Base-by-base conservation (phyloP, 2,797 vertebrate genomes). In the Hemibagrus guttatus region DNA sequence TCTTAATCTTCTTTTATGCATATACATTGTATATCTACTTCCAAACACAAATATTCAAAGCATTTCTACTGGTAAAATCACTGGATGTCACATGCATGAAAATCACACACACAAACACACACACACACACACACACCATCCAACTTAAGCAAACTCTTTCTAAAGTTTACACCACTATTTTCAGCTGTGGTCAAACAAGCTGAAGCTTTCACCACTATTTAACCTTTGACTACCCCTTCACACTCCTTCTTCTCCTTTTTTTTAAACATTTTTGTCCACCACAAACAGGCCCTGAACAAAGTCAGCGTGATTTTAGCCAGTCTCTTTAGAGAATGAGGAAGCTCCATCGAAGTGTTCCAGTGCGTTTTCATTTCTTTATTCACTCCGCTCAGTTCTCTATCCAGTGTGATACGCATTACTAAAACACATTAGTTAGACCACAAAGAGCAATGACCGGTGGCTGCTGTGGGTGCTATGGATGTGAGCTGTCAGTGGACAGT, bases 241-340 rank as follows among this genome's bases (percentile, higher is more conserved):
- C 74, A 54, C 56, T 74, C 64, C 69, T 82, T 69, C 86, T 86
- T 88, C 89, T 88, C 76, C 71, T 85, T 89, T 87, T 84, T 49
- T 49, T 49, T 49, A 9, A 9, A 49, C 7, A 49, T 89, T 87
- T 83, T 31, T 19, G 35, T 52, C 72, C 81, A 35, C 89, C 86
- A 39, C 86, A 88, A 76, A 66, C 71, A 39, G 63, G 68, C 76
- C 83, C 26, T 64, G 69, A 69, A 35, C 46, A 49, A 59, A 86
- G 81, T 78, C 88, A 26, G 72, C 56, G 75, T 56, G 85, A 75
- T 81, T 89, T 86, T 82, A 66, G 46, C 63, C 83, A 85, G 86
- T 71, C 79, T 64, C 52, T 75, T 63, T 39, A 31, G 56, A 82
- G 80, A 85, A 78, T 88, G 84, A 78, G 63, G 84, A 86, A 90